A percentile compares a stretch with the other conserved stretches of the same genome.
Conservation (phyloP, 2,888 invertebrate genomes). For the Drosophila nr. perissopoda region DNA sequence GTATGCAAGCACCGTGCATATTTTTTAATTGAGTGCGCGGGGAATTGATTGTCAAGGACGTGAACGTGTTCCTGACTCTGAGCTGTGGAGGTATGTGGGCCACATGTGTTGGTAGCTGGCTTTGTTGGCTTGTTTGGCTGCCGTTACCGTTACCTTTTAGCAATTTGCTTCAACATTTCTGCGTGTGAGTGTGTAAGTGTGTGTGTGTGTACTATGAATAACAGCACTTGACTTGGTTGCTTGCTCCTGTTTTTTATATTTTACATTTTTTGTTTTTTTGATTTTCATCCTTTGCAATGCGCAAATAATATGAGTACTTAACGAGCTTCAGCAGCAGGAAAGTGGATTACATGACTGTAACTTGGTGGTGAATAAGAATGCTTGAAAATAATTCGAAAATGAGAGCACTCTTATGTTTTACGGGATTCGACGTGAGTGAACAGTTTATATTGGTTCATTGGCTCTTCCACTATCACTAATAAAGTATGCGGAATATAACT, state of each 20-base stretch:
- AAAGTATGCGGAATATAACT: background rate
- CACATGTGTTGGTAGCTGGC: conserved; percentile 43
- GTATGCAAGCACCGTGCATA: conserved; percentile 74
- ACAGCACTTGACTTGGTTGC: conserved; percentile 74
- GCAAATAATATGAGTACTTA: conserved; percentile 74
- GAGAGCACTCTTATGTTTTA: background rate
- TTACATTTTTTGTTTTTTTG: conserved; percentile 24
- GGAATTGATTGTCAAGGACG: conserved; percentile 80
- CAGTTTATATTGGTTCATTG: conserved; percentile 1
- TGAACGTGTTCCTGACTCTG: conserved; percentile 69
- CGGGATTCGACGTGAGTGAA: background rate
- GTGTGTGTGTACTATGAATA: conserved; percentile 61
- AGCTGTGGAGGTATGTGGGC: conserved; percentile 34
- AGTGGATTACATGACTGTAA: conserved; percentile 17
- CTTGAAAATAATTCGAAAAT: conserved; percentile 24
- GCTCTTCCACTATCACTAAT: background rate
- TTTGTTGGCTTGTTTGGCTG: conserved; percentile 61
- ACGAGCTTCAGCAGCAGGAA: conserved; percentile 39
- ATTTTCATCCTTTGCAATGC: conserved; percentile 44
- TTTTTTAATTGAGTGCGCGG: conserved; percentile 80
- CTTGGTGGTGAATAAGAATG: conserved; percentile 16
- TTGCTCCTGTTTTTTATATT: conserved; percentile 41
- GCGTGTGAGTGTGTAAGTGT: conserved; percentile 9
- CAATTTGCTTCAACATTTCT: conserved; percentile 58
- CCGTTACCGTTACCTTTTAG: conserved; percentile 67